Base-by-base conservation (phyloP, 37 sponge, comb jelly and placozoan species). In the Theonella swinhoei region DNA sequence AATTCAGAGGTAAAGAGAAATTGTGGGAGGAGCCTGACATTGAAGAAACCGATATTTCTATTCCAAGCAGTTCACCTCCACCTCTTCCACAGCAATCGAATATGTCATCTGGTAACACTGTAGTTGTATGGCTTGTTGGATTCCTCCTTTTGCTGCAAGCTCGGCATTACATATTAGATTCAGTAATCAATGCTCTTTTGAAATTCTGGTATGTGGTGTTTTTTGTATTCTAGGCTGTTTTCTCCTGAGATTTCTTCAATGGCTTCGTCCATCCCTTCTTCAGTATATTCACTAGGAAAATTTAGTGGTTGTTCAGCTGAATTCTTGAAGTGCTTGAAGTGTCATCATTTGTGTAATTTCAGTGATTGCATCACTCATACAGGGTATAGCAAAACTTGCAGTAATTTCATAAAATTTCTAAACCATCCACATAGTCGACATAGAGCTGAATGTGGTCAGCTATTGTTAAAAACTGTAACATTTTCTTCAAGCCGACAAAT, bases 371-470 rank as follows among this genome's bases (percentile, higher is more conserved):
- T 25, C 7, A 66, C 28, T 8, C 14, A 66, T 23, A 8, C 8
- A 28, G 26, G 26, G 26, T 8, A 66, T 66, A 28, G 68, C 8
- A 34, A 64, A 5, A 78, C 30, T 29, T 88, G 89, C n/a, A n/a
- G n/a, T 43, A 37, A 23, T 14, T 77, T 59, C 82, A 37, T 80
- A 17, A 41, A 17, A 28, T 88, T 82, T 74, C 89, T 78, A 31
- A 58, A 82, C 4, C 79, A 88, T 35, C 83, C 83, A 39, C 89
- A 88, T 8, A 9, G 29, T 3, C 35, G 29, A 0, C 74, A 69
- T 35, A 4, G 75, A 39, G 26, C 28, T 11, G 9, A 32, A 42
- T 87, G 87, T 64, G 68, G 75, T 14, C 1, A n/a, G 5, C 0
- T 39, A 11, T 63, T 90, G 30, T 30, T 85, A 85, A 85, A n/a